Conservation (phyloP, 2,888 invertebrate species). For the Dynastes hyllus region DNA sequence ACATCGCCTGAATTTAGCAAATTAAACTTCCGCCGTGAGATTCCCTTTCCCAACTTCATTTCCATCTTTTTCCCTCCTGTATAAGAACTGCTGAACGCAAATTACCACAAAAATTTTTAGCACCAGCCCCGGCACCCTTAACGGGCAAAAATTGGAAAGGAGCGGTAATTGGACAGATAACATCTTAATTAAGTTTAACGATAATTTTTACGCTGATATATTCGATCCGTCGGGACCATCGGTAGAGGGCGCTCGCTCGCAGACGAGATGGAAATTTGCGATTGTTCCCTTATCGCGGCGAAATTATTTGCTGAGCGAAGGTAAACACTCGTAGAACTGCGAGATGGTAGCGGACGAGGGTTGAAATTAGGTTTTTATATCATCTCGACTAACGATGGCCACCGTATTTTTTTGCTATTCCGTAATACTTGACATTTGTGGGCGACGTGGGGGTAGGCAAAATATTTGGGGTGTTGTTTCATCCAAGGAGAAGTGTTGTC, state of each 20-base stretch:
- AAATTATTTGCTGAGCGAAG: conserved; percentile 16
- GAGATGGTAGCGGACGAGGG: background rate
- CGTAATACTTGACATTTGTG: too few relatives aligned
- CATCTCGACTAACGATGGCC: conserved; percentile 1
- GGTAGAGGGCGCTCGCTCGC: background rate
- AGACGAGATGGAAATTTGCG: conserved; percentile 11
- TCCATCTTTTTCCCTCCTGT: background rate
- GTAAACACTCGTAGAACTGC: conserved; percentile 1
- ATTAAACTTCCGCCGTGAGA: too few relatives aligned
- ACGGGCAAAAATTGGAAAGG: conserved; percentile 19
- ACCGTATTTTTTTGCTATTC: too few relatives aligned
- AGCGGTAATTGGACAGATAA: conserved; percentile 38
- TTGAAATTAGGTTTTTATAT: conserved; percentile 8
- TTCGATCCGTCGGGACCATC: conserved; percentile 9
- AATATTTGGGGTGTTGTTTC: too few relatives aligned
- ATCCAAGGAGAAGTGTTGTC: too few relatives aligned
- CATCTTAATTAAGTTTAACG: conserved; percentile 40
- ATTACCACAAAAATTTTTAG: conserved; percentile 32
- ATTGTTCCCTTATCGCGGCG: conserved; percentile 8
- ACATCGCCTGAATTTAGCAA: too few relatives aligned
- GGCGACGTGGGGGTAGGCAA: too few relatives aligned
- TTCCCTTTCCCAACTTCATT: background rate
- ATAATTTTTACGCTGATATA: conserved; percentile 38
- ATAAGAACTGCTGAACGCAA: background rate
- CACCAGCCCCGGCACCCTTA: background rate